A percentile compares a stretch with the other conserved stretches of the same genome.
phyloP scores from a whole-genome alignment of 1,140 invertebrate species.

The Pissodes strobi region DNA sequence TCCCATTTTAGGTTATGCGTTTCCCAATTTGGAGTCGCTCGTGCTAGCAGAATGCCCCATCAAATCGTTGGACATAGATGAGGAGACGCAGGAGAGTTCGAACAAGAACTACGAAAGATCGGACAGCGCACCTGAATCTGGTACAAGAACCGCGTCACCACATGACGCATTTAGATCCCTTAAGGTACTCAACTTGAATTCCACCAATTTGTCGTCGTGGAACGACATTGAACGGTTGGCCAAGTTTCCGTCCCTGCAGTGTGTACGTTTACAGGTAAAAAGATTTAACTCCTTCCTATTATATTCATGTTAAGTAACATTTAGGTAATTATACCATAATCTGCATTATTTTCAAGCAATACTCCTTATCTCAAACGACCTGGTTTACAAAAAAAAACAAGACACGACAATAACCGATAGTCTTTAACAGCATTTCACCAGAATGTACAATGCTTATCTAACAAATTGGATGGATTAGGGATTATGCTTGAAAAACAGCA shows the following conservation, averaged over 20 bases:
- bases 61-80: constrained; percentile 61
- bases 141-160: constrained; percentile 49
- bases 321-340: too few relatives aligned
- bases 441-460: too few relatives aligned
- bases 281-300: too few relatives aligned
- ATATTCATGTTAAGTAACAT: too few relatives aligned
- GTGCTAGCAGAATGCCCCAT: constrained; percentile 86
- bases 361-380: too few relatives aligned
- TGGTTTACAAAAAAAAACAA: too few relatives aligned
- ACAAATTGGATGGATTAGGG: too few relatives aligned
- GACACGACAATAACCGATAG: too few relatives aligned
- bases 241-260: constrained; percentile 78
- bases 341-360: too few relatives aligned
- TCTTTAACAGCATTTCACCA: too few relatives aligned
- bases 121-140: constrained; percentile 59
- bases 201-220: constrained; percentile 81
- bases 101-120: constrained; percentile 55
- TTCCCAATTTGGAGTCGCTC: constrained; percentile 82
- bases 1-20: constrained; percentile 69
- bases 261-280: constrained; percentile 78
- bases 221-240: constrained; percentile 84
- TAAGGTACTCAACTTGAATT: constrained; percentile 82
- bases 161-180: constrained; percentile 67
- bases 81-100: constrained; percentile 50
- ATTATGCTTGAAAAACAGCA: too few relatives aligned